Conservation (phyloP, 2,797 vertebrate species). For the Eptatretus atami region DNA sequence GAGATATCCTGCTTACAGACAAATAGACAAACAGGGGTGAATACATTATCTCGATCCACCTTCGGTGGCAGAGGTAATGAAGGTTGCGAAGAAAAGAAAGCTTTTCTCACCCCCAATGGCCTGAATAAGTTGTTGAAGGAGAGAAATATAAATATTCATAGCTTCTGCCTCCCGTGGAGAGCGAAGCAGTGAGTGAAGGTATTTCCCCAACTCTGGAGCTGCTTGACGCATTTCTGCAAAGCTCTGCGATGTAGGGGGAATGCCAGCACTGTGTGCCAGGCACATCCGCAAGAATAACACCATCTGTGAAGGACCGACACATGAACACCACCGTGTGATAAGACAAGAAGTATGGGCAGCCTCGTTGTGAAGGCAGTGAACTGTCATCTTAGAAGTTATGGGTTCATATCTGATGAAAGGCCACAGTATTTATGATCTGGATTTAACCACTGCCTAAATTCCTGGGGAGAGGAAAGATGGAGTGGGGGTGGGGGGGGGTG, state of each 20-base stretch:
- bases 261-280: constrained; percentile 57
- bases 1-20: too few relatives aligned
- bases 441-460: too few relatives aligned
- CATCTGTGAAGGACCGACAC: constrained; percentile 23
- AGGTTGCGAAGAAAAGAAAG: neutral
- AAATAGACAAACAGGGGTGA: too few relatives aligned
- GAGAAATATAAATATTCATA: constrained; percentile 48
- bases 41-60: too few relatives aligned
- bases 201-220: constrained; percentile 54
- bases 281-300: constrained; percentile 81
- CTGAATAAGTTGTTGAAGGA: constrained; percentile 67
- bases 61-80: too few relatives aligned
- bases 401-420: too few relatives aligned
- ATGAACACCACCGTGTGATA: constrained; percentile 8
- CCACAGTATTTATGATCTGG: too few relatives aligned
- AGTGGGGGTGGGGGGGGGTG: too few relatives aligned
- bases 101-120: constrained; percentile 41
- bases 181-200: constrained; percentile 31
- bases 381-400: too few relatives aligned
- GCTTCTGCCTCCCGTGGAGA: constrained; percentile 27
- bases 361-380: constrained; percentile 5
- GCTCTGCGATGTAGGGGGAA: constrained; percentile 25
- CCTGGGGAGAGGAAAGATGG: too few relatives aligned
- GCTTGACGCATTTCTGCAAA: constrained; percentile 78
- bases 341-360: constrained; percentile 6